A percentile compares a stretch with the other conserved stretches of the same genome.
Evolutionary conservation across 1,140 invertebrate genomes (phyloP).

Genomic region (Brachionus asplanchnoidis): DNA sequence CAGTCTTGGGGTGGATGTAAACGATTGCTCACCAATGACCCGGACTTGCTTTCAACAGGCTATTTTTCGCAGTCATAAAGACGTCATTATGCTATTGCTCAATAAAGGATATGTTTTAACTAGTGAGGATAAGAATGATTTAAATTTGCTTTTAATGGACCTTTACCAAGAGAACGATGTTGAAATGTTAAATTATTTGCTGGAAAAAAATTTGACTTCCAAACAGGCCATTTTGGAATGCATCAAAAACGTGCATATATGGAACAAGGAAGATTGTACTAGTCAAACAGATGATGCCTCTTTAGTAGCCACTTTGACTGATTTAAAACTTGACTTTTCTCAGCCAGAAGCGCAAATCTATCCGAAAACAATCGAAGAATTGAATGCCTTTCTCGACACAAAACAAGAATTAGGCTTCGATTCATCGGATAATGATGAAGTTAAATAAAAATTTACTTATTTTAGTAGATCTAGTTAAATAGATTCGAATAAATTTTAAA

Average conservation of each 20-base stretch:
- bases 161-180: conserved; percentile 2
- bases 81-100: not conserved
- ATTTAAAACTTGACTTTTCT: conserved; percentile 9
- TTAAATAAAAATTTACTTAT: not conserved
- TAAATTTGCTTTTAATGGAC: conserved; percentile 15
- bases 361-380: conserved; percentile 1
- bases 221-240: not conserved
- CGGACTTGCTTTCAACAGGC: conserved; percentile 21
- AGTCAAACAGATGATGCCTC: not conserved
- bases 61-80: conserved; percentile 5
- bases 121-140: not conserved
- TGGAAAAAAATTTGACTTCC: not conserved
- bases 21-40: not conserved
- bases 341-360: not conserved
- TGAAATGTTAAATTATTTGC: not conserved
- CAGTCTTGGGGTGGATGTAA: not conserved
- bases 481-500: not conserved
- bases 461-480: not conserved
- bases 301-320: conserved; percentile 5
- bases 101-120: conserved; percentile 22
- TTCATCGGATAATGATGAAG: conserved; percentile 7
- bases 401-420: not conserved
- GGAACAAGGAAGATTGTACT: not conserved
- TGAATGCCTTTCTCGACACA: not conserved
- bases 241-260: conserved; percentile 27